Base-by-base conservation (phyloP, 2,113 vertebrate species). In the Podilymbus podiceps region DNA sequence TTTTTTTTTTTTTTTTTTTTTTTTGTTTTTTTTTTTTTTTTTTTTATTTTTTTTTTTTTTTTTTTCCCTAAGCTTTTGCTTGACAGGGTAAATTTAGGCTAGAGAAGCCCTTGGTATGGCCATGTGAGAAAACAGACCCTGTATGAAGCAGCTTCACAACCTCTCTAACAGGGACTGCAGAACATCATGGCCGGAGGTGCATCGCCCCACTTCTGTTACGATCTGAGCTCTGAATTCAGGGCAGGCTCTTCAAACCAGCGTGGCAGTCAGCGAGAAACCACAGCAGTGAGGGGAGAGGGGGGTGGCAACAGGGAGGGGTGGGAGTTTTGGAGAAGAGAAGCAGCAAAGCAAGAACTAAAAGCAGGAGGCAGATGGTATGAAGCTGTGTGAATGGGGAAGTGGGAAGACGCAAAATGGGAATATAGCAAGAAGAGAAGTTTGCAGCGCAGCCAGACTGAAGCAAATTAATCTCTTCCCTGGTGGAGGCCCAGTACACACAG, bases 301-400 rank as follows among this genome's bases (percentile, higher is more conserved):
- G 64, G 27, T 49, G 76, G 68, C 55, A 22, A 19, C 2, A 2
- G n/a, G 40, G 13, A 69, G 50, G 46, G 59, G 55, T 33, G 64
- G 47, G 69, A 55, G 60, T 62, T 92, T 50, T 74, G 55, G 83
- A 90, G 72, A 95, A 80, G 72, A 71, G 64, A 90, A 92, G 76
- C 63, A 89, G 76, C 80, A 90, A 94, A 93, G 80, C 18, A 88
- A 96, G 95, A 95, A 94, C 84, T 89, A 95, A 87, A 91, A 90
- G 49, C 33, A 79, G 42, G 76, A 88, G 66, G 55, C 90, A 93
- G 49, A 75, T 88, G 86, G 42, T 55, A 15, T 3, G 10, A 76
- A 73, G 60, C 69, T 92, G 69, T 85, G 69, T 67, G 27, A 93
- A 85, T 66, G 59, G 50, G 92, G 94, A 97, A 97, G 94, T 96